phyloP scores from a whole-genome alignment of 1,140 invertebrate species.

The Nasonia giraulti region DNA sequence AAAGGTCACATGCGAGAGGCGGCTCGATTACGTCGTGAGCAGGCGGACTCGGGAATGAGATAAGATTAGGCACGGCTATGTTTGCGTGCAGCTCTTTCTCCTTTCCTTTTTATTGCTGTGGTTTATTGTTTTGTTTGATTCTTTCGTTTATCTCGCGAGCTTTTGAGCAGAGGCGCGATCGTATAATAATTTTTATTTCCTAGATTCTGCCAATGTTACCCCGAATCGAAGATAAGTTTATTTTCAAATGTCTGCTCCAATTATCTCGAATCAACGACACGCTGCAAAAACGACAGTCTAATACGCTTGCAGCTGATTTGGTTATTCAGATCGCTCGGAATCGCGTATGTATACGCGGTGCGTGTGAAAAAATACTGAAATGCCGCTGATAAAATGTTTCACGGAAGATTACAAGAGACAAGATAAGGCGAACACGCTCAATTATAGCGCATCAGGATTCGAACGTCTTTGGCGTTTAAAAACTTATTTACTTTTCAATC shows the following conservation, averaged over 20 bases:
- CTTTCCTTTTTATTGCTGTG: background rate
- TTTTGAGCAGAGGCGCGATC: too few relatives aligned
- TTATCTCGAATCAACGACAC: too few relatives aligned
- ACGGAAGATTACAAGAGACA: background rate
- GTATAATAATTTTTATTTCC: too few relatives aligned
- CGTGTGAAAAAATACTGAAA: background rate
- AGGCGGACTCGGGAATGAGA: background rate
- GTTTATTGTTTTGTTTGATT: background rate
- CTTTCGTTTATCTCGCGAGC: background rate
- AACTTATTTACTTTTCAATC: too few relatives aligned
- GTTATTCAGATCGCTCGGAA: background rate
- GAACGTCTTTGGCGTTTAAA: background rate
- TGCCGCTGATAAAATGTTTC: background rate
- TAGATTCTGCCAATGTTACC: too few relatives aligned
- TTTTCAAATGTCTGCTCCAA: too few relatives aligned
- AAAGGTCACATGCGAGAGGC: background rate
- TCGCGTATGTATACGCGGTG: background rate
- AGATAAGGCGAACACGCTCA: background rate
- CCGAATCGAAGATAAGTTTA: too few relatives aligned
- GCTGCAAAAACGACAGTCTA: background rate
- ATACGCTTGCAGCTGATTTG: background rate
- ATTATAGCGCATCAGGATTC: too few relatives aligned
- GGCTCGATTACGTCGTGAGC: background rate
- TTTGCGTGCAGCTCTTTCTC: background rate
- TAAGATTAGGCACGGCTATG: constrained; percentile 6